Base-by-base conservation (phyloP, 1,140 invertebrate genomes). In the Drosophila triauraria region DNA sequence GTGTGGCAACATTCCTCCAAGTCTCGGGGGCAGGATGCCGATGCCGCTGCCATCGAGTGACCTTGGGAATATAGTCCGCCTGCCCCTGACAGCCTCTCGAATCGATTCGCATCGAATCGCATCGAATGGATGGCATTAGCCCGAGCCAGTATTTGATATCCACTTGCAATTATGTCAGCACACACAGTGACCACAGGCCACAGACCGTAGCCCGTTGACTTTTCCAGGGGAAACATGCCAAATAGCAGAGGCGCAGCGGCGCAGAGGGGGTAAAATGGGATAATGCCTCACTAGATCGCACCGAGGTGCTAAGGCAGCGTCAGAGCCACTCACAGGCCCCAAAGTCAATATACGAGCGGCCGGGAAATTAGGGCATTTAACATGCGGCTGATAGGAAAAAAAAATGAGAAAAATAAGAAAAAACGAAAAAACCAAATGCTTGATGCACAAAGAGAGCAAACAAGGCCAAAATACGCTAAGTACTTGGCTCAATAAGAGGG, bases 331-430 rank as follows among this genome's bases (percentile, higher is more conserved):
- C 54, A 4, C 32, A 23, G 51, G 32, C 54, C 40, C 58, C 25
- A 59, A 75, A 51, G 46, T 50, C 51, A 71, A 69, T 61, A 58
- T 38, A 46, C 20, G 68, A 68, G 59, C 69, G 57, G 65, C 38
- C 71, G 48, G 59, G 62, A 86, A 87, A 84, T 87, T 88, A 87
- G 84, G 84, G 80, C 84, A 84, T 90, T 88, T 87, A 80, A 78
- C 84, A 88, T 69, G 78, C 56, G 51, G 48, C 42, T 77, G 80
- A 64, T 74, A 88, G 80, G 68, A 81, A 75, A 51, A 54, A 30
- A 25, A 64, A 70, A 88, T 77, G 65, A 81, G 70, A 51, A 54
- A 25, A 30, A 25, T 15, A 32, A 40, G 43, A 50, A 10, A 7
- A 23, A 9, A 54, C 30, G 30, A 30, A 60, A 20, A 32, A 27